Evolutionary conservation across 2,888 invertebrate genomes (phyloP), one percentile per base, ranked within the genome.

Genomic region (Bhutanitis thaidina): DNA sequence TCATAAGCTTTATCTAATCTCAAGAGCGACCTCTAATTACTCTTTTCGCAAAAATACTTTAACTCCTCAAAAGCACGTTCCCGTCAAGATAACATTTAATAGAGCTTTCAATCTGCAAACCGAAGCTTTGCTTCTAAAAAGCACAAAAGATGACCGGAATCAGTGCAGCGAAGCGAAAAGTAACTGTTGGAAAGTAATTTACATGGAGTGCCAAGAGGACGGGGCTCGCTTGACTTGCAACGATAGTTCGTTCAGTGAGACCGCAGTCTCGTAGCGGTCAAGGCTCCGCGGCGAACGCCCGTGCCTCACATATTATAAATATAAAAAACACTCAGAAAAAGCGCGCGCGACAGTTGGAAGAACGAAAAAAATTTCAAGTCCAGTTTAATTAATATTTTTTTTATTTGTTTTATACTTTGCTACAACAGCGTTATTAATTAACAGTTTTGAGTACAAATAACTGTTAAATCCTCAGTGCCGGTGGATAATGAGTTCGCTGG

Each of bases 111-210:
- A 29, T 9, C 35, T 12, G 39, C 45, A 41, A 45, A 16, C 36
- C 27, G 39, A 58, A 47, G 47, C 52, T 37, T 47, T 20, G 54
- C 50, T 52, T 56, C 41, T 49, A 55, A 56, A 53, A 58, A 58
- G 50, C 58, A 51, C 43, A 65, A 64, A 64, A 74, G 64, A 61
- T 72, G 75, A 74, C 79, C 80, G 80, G 82, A 86, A 84, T 84
- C 78, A 74, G 77, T 83, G 85, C 84, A 85, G 64, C 77, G 79
- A 69, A 80, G 86, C 86, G 82, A 85, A 83, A 84, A 84, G 70
- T 86, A 84, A 86, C 86, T 79, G 88, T 87, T 77, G 82, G 85
- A 83, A 86, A 84, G 84, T 82, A 77, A 80, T 80, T 79, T 80
- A 77, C 80, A 77, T 77, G 60, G 68, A 59, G 67, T 67, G 69